Evolutionary conservation across 1,140 invertebrate genomes (phyloP), one percentile per base, ranked within the genome.

Genomic region (Papilio aristodemus): DNA sequence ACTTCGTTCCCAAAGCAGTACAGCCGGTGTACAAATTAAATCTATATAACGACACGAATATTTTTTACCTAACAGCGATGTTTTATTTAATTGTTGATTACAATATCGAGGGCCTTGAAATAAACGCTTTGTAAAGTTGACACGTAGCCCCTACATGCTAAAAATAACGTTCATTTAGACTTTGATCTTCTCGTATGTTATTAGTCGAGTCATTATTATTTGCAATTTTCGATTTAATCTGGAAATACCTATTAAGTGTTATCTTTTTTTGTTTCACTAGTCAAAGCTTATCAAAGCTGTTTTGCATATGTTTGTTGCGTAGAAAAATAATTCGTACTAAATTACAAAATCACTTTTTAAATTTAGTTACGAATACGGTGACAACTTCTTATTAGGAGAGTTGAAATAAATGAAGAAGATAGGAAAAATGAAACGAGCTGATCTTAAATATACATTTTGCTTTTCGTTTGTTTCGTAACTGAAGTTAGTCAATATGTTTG

Each of bases 111-210:
- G 46, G 19, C 46, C 46, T 54, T 54, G 46, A 54, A 54, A 54
- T 54, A 54, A 54, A 54, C 46, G 46, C 46, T 54, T 54, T 22
- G 46, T 54, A 54, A 54, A 17, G 46, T 22, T 54, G 22, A 54
- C 46, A 54, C 46, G 46, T 54, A 54, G 46, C 9, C 22, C 1
- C 3, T 22, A 54, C 46, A 54, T 54, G 46, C 46, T 22, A 54
- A 54, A 54, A 22, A n/a, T n/a, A 22, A 54, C 46, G 46, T 54
- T 54, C 19, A 19, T 22, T 54, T 22, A 19, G 46, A 54, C 46
- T 54, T 54, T 54, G 22, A 54, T 54, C 46, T 54, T 11, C 46
- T 22, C 0, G 11, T 54, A 54, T 54, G 17, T 54, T 54, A 10
- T 54, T 54, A 17, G 46, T 13, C 46, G 19, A 54, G 46, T 54